Base-by-base conservation (phyloP, 2,113 vertebrate genomes). In the Gopherus evgoodei region DNA sequence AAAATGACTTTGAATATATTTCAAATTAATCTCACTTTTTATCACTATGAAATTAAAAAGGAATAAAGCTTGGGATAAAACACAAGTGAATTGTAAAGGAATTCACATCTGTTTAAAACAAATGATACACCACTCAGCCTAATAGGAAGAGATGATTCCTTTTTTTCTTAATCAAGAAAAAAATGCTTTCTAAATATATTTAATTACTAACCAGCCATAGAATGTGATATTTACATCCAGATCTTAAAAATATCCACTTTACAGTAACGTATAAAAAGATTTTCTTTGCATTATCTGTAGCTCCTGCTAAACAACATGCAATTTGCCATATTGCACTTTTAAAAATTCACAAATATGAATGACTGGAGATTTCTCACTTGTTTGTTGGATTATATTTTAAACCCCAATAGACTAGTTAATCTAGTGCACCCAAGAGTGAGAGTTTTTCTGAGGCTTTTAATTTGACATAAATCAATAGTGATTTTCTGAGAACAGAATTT, bases 21-120 rank as follows among this genome's bases (percentile, higher is more conserved):
- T 50, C 31, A 85, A 89, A 87, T 13, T 94, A 87, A 87, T 88
- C 86, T 84, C 57, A 25, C 56, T 72, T 92, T 96, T 54, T 91
- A 17, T 19, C 79, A 84, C 81, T 27, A 79, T 79, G 57, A 84
- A 54, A 80, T 84, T 96, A 76, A 87, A 88, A 95, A 38, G 83
- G 2, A 85, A 24, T 80, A 91, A 56, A 86, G 81, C 8, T 13
- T 87, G 1, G 1, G 19, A 44, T 93, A 94, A 96, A 91, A 2
- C 75, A 86, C 84, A 79, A 90, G 31, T 83, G 42, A 91, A 84
- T 19, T 75, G 54, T 81, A 17, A 93, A 78, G 78, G 27, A 87
- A 93, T 87, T 5, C 0, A 17, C 21, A 81, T 88, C 3, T 57
- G 21, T 44, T 72, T 84, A 53, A 86, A 94, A 85, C 42, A 53